Percentiles rank a stretch among this genome's conserved stretches.
Evolutionary conservation across 2,888 invertebrate genomes (phyloP).

Genomic region (Amiota communis): DNA sequence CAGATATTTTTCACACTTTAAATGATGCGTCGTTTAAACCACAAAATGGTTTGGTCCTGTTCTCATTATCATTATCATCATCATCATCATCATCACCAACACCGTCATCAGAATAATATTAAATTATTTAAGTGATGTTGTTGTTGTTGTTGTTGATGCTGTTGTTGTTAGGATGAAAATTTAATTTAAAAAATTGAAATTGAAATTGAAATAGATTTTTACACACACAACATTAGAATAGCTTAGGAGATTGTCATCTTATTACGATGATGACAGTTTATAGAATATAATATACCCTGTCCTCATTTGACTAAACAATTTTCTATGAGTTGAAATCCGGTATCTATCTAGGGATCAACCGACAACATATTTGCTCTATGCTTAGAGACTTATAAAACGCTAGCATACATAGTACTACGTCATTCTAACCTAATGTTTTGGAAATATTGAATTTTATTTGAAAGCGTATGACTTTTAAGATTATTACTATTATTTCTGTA

Average conservation of each 20-base stretch:
- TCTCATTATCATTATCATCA: background rate
- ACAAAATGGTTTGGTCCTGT: background rate
- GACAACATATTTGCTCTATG: too few species aligned
- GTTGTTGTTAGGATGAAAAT: constrained; percentile 2
- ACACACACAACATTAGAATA: constrained; percentile 41
- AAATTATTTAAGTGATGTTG: background rate
- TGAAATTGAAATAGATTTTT: constrained; percentile 56
- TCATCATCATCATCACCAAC: background rate
- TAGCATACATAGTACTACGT: too few species aligned
- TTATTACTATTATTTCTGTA: too few species aligned
- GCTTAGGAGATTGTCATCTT: background rate
- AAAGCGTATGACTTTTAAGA: too few species aligned
- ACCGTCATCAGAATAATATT: background rate
- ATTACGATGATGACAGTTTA: background rate
- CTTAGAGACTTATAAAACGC: too few species aligned
- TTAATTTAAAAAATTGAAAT: constrained; percentile 55
- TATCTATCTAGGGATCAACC: too few species aligned
- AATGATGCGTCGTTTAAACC: background rate
- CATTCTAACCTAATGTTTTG: too few species aligned
- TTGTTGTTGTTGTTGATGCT: too few species aligned
- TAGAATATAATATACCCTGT: too few species aligned
- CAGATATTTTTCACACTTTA: background rate
- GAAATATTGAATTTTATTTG: too few species aligned
- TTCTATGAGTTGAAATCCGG: too few species aligned
- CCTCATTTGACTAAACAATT: too few species aligned